These are phyloP conservation scores for Coelogynopora nodosa DNA, from an alignment of 2,888 invertebrate species.

Conservation along the genomic window DNA sequence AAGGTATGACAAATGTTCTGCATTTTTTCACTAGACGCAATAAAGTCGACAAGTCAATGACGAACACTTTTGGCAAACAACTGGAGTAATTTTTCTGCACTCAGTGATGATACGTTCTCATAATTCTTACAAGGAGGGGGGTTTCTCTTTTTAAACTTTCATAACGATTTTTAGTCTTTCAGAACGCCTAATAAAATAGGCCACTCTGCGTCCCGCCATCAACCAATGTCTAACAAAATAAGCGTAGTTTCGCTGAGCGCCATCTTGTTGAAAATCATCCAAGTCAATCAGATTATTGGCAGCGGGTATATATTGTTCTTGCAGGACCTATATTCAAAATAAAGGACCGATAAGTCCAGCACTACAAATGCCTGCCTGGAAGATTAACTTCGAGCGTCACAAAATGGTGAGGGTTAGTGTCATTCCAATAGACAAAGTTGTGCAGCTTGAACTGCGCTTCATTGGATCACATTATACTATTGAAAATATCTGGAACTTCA, in stretches of 20 bases:
- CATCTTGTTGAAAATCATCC: slow-evolving; percentile 32
- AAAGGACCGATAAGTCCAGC: not conserved
- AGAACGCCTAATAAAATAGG: slow-evolving; percentile 21
- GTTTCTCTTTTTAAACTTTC: not conserved
- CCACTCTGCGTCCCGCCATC: slow-evolving; percentile 12
- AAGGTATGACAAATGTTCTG: no score
- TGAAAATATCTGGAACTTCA: not conserved
- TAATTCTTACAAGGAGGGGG: slow-evolving; percentile 2
- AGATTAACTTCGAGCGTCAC: not conserved
- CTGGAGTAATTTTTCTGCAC: slow-evolving; percentile 25
- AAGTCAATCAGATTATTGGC: slow-evolving; percentile 2
- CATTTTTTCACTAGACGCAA: no score
- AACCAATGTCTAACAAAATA: not conserved
- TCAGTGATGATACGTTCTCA: not conserved
- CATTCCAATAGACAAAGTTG: not conserved
- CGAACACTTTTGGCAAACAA: not conserved
- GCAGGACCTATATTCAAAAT: not conserved
- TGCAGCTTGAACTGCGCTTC: not conserved
- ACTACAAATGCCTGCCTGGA: not conserved
- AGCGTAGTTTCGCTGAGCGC: not conserved
- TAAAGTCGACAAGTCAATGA: no score
- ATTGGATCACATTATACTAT: not conserved
- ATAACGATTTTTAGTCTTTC: no score
- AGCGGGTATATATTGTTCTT: slow-evolving; percentile 1
- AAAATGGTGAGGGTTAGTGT: not conserved